Evolutionary conservation across 2,888 invertebrate genomes (phyloP).

Genomic region (Hedya salicella): DNA sequence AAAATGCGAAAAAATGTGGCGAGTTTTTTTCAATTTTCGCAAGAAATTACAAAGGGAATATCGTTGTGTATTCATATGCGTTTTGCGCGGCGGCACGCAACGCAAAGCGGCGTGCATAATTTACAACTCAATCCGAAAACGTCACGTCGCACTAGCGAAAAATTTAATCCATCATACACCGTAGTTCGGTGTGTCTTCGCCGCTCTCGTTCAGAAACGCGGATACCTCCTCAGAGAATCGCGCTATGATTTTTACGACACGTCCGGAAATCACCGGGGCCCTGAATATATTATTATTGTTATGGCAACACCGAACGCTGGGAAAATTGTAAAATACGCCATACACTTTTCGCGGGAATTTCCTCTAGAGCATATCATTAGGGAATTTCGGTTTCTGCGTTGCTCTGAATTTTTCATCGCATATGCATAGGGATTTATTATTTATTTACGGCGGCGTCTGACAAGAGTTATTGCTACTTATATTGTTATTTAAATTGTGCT

Average conservation of each 20-base stretch:
- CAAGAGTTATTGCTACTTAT: constrained; percentile 42
- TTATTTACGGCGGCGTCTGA: constrained; percentile 37
- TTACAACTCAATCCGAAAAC: constrained; percentile 66
- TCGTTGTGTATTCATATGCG: constrained; percentile 42
- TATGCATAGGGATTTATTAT: constrained; percentile 43
- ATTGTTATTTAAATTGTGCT: constrained; percentile 39
- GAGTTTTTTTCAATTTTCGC: constrained; percentile 21
- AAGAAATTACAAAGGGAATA: constrained; percentile 45
- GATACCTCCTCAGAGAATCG: constrained; percentile 62
- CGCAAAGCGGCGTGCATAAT: constrained; percentile 64
- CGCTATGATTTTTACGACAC: constrained; percentile 78
- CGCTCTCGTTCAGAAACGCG: constrained; percentile 21
- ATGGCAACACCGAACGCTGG: constrained; percentile 75
- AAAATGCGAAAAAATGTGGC: constrained; percentile 42
- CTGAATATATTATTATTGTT: constrained; percentile 83
- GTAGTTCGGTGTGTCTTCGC: constrained; percentile 47
- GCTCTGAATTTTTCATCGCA: constrained; percentile 69
- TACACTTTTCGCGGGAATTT: constrained; percentile 56
- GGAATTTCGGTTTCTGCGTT: constrained; percentile 68
- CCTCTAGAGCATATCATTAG: constrained; percentile 57
- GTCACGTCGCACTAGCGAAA: constrained; percentile 74
- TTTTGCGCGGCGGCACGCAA: constrained; percentile 42
- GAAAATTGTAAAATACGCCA: constrained; percentile 79
- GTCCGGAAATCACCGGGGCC: constrained; percentile 77
- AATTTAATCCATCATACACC: constrained; percentile 78